These are phyloP conservation scores for Gobionotothen gibberifrons DNA, from an alignment of 2,797 vertebrate genomes.

Conservation along the genomic window DNA sequence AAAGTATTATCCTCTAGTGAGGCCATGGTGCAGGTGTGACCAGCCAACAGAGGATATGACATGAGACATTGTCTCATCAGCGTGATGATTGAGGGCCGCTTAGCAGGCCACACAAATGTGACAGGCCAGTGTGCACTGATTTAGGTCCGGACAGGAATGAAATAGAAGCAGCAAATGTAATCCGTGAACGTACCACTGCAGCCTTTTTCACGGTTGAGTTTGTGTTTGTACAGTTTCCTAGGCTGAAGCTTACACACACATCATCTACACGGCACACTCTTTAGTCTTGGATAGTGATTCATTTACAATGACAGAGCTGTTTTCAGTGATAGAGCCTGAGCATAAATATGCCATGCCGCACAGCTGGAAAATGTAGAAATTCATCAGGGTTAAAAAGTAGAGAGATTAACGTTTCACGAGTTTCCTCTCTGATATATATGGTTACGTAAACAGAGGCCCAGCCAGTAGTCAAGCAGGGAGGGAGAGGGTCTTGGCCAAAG, in stretches of 20 bases:
- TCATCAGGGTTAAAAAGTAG: conserved; percentile 82
- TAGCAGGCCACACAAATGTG: conserved; percentile 35
- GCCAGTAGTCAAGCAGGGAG: conserved; percentile 72
- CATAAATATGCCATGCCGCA: conserved; percentile 82
- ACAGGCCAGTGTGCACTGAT: conserved; percentile 27
- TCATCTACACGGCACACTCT: conserved; percentile 35
- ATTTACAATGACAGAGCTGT: conserved; percentile 81
- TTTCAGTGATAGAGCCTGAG: conserved; percentile 75
- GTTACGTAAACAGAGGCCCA: conserved; percentile 79
- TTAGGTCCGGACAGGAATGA: conserved; percentile 19
- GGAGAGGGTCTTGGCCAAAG: conserved; percentile 71
- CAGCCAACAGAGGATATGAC: conserved; percentile 61
- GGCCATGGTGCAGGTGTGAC: conserved; percentile 66
- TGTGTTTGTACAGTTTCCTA: conserved; percentile 51
- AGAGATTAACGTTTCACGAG: conserved; percentile 83
- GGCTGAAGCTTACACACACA: conserved; percentile 41
- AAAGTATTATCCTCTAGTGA: conserved; percentile 41
- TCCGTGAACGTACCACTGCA: conserved; percentile 29
- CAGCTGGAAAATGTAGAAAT: conserved; percentile 85
- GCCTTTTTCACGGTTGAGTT: conserved; percentile 42
- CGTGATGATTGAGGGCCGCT: conserved; percentile 58
- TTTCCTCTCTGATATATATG: conserved; percentile 83
- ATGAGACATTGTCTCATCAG: conserved; percentile 56
- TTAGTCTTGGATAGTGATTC: conserved; percentile 72
- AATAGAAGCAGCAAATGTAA: conserved; percentile 30